Conservation (phyloP, 1,140 invertebrate species). For the Atta cephalotes region DNA sequence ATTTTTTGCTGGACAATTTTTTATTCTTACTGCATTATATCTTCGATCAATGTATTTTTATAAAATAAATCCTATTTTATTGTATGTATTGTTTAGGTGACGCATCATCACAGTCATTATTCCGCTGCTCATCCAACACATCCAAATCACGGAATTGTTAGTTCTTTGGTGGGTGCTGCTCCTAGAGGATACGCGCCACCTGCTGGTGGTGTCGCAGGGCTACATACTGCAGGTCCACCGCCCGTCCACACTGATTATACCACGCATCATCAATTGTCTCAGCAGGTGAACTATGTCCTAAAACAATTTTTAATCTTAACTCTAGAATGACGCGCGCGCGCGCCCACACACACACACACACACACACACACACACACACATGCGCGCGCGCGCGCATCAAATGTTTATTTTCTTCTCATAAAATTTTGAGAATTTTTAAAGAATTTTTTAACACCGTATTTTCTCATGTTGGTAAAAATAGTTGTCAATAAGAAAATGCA, state of each 20-base stretch:
- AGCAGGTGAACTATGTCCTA: slow-evolving; percentile 77
- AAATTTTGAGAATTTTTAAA: no score
- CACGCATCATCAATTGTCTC: slow-evolving; percentile 83
- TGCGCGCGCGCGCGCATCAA: no score
- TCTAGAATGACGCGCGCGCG: no score
- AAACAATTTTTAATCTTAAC: background rate
- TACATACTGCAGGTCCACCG: slow-evolving; percentile 82
- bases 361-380: no score
- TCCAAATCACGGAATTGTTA: slow-evolving; percentile 81
- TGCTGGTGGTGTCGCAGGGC: slow-evolving; percentile 80
- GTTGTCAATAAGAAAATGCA: no score
- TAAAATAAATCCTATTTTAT: background rate
- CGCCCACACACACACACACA: no score
- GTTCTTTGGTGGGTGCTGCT: slow-evolving; percentile 79
- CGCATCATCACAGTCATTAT: slow-evolving; percentile 83
- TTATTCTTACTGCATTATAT: background rate
- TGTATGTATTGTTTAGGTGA: slow-evolving; percentile 72
- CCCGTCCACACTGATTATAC: slow-evolving; percentile 83
- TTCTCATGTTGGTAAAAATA: no score
- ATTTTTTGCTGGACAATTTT: background rate
- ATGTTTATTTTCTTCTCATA: no score
- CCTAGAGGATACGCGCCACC: slow-evolving; percentile 82
- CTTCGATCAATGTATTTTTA: background rate
- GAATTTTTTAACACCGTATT: no score
- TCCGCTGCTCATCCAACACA: slow-evolving; percentile 79